These are phyloP conservation scores for Adela reaumurella DNA, from an alignment of 2,888 invertebrate genomes.

Conservation along the genomic window DNA sequence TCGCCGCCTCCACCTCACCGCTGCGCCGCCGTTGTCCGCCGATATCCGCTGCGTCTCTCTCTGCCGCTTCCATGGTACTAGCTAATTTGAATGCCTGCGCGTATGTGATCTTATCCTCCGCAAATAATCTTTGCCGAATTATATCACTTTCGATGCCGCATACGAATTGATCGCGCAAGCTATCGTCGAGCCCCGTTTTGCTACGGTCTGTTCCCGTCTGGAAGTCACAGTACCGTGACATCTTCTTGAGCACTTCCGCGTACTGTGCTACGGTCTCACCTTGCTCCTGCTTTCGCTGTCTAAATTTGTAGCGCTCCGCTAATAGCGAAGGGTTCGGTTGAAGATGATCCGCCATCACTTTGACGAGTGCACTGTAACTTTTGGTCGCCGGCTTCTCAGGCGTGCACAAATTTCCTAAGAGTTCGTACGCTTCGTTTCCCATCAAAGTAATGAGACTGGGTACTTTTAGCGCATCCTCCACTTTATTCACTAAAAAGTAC, in stretches of 20 bases:
- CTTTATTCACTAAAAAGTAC: background rate
- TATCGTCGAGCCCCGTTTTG: slow-evolving; percentile 1
- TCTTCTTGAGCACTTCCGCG: slow-evolving; percentile 1
- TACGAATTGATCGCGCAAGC: slow-evolving; percentile 4
- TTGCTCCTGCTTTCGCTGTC: background rate
- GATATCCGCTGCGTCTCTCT: slow-evolving; percentile 8
- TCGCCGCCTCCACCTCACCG: background rate
- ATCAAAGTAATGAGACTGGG: background rate
- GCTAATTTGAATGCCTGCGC: background rate
- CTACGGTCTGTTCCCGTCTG: too few relatives aligned
- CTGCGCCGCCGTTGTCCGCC: background rate
- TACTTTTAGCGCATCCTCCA: background rate
- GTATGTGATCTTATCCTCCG: background rate
- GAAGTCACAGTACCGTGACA: slow-evolving; percentile 1
- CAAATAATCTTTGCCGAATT: slow-evolving; percentile 3
- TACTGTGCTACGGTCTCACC: slow-evolving; percentile 1
- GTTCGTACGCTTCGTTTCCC: background rate
- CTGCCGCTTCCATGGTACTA: slow-evolving; percentile 8
- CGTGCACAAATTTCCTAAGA: background rate
- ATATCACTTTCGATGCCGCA: slow-evolving; percentile 1
- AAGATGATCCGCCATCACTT: background rate
- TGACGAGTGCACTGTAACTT: background rate
- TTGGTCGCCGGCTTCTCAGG: background rate
- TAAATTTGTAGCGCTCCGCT: slow-evolving; percentile 4
- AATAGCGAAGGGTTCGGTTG: slow-evolving; percentile 2